Base-by-base conservation (phyloP, 1,140 invertebrate genomes). In the Microvelia longipes region DNA sequence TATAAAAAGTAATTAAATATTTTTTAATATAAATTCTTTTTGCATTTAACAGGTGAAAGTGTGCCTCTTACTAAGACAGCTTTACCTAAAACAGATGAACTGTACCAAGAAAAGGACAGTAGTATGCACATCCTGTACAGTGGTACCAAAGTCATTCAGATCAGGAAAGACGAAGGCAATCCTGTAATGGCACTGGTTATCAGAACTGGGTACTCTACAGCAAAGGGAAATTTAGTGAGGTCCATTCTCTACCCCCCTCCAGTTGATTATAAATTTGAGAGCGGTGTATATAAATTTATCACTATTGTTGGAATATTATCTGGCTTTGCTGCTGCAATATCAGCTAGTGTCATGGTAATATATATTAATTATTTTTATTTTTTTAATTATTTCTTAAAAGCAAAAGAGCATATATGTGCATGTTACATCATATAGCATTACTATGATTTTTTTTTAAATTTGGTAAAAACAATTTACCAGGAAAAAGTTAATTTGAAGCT, bases 231-330 rank as follows among this genome's bases (percentile, higher is more conserved):
- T 75, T 78, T 98, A 0, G 92, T 97, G 1, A 85, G 93, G n/a
- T 93, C 92, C 29, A 98, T 98, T 74, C 81, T 98, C 64, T 97
- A 94, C 78, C 95, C 95, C 28, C 92, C 94, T 66, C 94, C 94
- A 0, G 90, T 93, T 0, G 93, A 96, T 80, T 97, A 95, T 81
- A 92, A 94, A 79, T 97, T 98, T 77, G 92, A 96, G 75, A 85
- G 88, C 70, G 94, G 97, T 79, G 90, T 92, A 0, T 94, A 94
- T 78, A 93, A 91, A 77, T 96, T 95, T 78, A 89, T 98, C 69
- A 50, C 35, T 11, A 50, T 50, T 19, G 19, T 50, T 19, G 35
- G 35, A 11, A 19, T 50, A 5, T 50, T 50, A 19, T 50, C 35
- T 11, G 35, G 5, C 5, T 50, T 50, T 50, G 35, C 35, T 11